phyloP scores from a whole-genome alignment of 1,140 invertebrate genomes.

The Patella vulgata region DNA sequence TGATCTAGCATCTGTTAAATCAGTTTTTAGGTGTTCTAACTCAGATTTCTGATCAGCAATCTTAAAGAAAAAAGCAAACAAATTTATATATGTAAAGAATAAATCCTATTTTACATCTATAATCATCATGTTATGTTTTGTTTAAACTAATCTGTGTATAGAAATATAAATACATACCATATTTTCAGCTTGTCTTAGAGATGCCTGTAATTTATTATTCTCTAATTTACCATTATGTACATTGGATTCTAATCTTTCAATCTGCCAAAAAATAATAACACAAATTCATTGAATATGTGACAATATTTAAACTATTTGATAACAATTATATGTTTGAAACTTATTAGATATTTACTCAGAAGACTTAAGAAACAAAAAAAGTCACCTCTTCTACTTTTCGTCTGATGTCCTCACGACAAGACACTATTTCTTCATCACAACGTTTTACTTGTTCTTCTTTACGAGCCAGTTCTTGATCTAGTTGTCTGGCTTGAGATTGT shows the following conservation, averaged over 20 bases:
- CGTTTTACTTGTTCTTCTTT: conserved; percentile 56
- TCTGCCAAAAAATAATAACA: conserved; percentile 56
- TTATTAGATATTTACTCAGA: too few species aligned
- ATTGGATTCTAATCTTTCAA: conserved; percentile 52
- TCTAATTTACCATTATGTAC: conserved; percentile 54
- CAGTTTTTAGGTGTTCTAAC: conserved; percentile 50
- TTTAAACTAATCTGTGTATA: too few species aligned
- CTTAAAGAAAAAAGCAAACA: conserved; percentile 33
- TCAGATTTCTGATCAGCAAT: conserved; percentile 50
- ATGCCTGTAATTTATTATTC: conserved; percentile 44
- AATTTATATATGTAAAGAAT: conserved; percentile 8
- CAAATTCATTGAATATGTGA: too few species aligned
- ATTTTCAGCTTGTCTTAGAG: conserved; percentile 49
- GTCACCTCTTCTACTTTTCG: conserved; percentile 55
- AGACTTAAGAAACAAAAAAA: conserved; percentile 1
- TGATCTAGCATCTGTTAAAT: conserved; percentile 56
- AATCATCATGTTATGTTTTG: background rate
- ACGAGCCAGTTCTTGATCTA: conserved; percentile 49
- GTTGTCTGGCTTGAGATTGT: conserved; percentile 35
- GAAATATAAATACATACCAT: conserved; percentile 37
- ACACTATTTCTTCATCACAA: conserved; percentile 52
- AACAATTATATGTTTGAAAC: too few species aligned
- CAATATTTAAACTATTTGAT: too few species aligned
- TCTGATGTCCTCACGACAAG: conserved; percentile 48
- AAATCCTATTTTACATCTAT: background rate